Evolutionary conservation across 2,888 invertebrate species (phyloP).

Genomic region (Halictus quadricinctus): DNA sequence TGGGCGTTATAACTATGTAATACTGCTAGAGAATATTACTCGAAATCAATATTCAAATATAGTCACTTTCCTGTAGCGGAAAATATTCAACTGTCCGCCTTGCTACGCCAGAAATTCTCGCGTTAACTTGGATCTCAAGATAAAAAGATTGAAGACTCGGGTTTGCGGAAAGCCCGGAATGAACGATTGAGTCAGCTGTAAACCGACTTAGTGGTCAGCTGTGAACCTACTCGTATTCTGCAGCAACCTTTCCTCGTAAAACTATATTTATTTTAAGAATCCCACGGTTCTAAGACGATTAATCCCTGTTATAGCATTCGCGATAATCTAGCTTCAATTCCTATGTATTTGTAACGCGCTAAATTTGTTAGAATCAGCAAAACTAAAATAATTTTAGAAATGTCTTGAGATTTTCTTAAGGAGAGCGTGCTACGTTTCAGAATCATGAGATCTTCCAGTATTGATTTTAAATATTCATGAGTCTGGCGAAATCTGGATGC

Average conservation of each 20-base stretch:
- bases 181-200: constrained; percentile 55
- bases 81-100: background rate
- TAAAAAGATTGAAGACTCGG: constrained; percentile 12
- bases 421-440: background rate
- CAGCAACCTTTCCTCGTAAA: constrained; percentile 35
- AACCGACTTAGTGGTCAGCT: constrained; percentile 42
- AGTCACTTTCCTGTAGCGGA: background rate
- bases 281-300: constrained; percentile 12
- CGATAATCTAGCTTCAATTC: background rate
- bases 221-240: constrained; percentile 27
- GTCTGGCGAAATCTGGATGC: constrained; percentile 31
- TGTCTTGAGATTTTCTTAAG: background rate
- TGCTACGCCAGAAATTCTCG: background rate
- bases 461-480: constrained; percentile 51
- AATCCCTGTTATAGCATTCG: background rate
- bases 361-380: background rate
- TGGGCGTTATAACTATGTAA: background rate
- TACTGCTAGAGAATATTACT: background rate
- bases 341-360: background rate
- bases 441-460: background rate
- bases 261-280: constrained; percentile 43
- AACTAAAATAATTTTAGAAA: background rate
- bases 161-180: constrained; percentile 40
- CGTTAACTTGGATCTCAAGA: background rate
- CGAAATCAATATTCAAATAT: background rate